Evolutionary conservation across 2,888 invertebrate genomes (phyloP).

Genomic region (Zygothrica quintamaculata): DNA sequence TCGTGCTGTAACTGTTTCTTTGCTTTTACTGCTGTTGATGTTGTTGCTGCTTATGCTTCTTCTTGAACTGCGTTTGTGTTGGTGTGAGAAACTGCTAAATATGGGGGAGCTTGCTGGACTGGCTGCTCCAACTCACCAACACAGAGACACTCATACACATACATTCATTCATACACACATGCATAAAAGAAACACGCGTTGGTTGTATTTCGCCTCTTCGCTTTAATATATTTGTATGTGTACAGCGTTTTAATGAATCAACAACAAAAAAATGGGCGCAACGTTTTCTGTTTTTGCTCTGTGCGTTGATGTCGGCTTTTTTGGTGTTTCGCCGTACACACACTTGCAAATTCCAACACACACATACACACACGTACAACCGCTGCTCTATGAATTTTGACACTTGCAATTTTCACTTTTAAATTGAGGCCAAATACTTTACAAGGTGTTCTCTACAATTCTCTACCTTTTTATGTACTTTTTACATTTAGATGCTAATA

Average conservation of each 20-base stretch:
- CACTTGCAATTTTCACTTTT: conserved; percentile 33
- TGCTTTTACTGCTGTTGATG: conserved; percentile 35
- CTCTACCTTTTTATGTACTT: conserved; percentile 10
- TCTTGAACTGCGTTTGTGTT: conserved; percentile 40
- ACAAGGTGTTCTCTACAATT: neutral
- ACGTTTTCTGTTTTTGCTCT: conserved; percentile 54
- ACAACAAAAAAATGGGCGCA: conserved; percentile 81
- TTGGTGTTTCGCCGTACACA: conserved; percentile 66
- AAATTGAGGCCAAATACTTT: neutral
- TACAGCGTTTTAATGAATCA: conserved; percentile 75
- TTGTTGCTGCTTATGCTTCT: conserved; percentile 35
- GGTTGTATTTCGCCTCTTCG: conserved; percentile 38
- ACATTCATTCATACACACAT: conserved; percentile 22
- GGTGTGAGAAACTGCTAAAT: conserved; percentile 57
- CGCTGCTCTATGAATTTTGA: conserved; percentile 28
- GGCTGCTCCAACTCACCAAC: conserved; percentile 64
- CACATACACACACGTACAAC: conserved; percentile 41
- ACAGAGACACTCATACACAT: conserved; percentile 47
- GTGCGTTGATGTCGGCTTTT: conserved; percentile 78
- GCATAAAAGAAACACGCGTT: conserved; percentile 28
- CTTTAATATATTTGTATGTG: conserved; percentile 33
- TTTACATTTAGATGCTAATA: conserved; percentile 38
- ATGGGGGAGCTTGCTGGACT: conserved; percentile 57
- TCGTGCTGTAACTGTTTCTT: conserved; percentile 71
- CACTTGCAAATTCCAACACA: conserved; percentile 66